These are phyloP conservation scores for Dasypogon diadema DNA, from an alignment of 2,888 invertebrate species.

Conservation along the genomic window DNA sequence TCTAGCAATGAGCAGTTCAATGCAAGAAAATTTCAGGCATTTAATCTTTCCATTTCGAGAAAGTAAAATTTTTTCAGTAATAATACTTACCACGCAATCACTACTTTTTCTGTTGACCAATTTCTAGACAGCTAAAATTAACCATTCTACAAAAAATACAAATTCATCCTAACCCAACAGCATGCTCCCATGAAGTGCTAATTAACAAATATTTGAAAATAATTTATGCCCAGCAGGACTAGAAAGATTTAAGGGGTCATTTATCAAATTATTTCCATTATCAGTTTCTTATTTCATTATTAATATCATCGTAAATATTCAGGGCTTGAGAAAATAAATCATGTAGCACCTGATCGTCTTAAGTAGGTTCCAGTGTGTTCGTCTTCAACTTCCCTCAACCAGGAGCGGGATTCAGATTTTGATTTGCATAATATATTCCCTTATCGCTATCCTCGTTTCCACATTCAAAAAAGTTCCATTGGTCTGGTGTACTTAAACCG, in stretches of 20 bases:
- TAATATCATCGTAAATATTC: conserved; percentile 37
- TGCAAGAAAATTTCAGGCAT: too few species aligned
- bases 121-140: too few species aligned
- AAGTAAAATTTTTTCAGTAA: too few species aligned
- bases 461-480: background rate
- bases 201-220: background rate
- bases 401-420: conserved; percentile 38
- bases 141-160: too few species aligned
- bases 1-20: too few species aligned
- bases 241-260: background rate
- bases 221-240: background rate
- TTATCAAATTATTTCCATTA: conserved; percentile 14
- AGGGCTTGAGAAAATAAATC: conserved; percentile 32
- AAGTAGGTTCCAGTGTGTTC: background rate
- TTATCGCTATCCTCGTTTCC: conserved; percentile 48
- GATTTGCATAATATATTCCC: conserved; percentile 55
- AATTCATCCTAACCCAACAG: too few species aligned
- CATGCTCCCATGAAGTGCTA: background rate
- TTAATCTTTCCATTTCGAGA: too few species aligned
- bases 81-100: too few species aligned
- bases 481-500: conserved; percentile 38
- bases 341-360: conserved; percentile 42
- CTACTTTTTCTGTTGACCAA: too few species aligned
- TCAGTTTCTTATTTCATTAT: conserved; percentile 32
- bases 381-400: background rate